Percentiles rank a stretch among this genome's conserved stretches.
phyloP scores from a whole-genome alignment of 2,888 invertebrate species.

The Aphidius colemani region DNA sequence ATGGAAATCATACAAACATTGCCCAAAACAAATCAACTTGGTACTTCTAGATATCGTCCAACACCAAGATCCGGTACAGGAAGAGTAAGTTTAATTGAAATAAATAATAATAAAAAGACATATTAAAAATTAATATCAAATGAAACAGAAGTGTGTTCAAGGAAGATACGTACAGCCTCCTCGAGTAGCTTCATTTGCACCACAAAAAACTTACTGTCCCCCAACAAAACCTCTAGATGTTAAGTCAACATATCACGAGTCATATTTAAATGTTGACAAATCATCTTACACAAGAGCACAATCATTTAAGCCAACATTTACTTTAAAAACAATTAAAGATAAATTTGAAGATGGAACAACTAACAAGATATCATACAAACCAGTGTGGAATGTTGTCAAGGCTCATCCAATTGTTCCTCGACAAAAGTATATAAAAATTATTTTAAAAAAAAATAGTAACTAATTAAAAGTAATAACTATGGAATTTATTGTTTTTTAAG shows the following conservation, averaged over 20 bases:
- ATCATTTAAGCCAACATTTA: constrained; percentile 44
- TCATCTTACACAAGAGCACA: constrained; percentile 32
- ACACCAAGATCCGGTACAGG: constrained; percentile 30
- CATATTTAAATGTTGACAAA: constrained; percentile 42
- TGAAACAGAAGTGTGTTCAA: constrained; percentile 37
- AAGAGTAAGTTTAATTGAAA: constrained; percentile 26
- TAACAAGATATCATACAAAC: constrained; percentile 46
- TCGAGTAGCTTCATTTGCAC: constrained; percentile 47
- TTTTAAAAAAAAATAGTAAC: neutral
- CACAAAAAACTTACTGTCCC: constrained; percentile 42
- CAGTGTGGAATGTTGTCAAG: constrained; percentile 44
- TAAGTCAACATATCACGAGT: constrained; percentile 50
- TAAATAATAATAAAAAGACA: constrained; percentile 6
- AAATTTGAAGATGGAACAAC: constrained; percentile 51
- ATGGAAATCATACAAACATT: constrained; percentile 47
- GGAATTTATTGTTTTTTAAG: constrained; percentile 27
- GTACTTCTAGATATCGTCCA: constrained; percentile 27
- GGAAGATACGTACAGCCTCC: constrained; percentile 53
- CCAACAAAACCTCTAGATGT: constrained; percentile 46
- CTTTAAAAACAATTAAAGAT: constrained; percentile 38
- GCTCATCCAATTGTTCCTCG: constrained; percentile 48
- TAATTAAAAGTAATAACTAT: neutral
- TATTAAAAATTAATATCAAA: neutral
- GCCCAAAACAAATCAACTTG: constrained; percentile 29
- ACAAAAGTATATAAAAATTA: constrained; percentile 40